Evolutionary conservation across 2,113 vertebrate genomes (phyloP).

Genomic region (Heloderma charlesbogerti): DNA sequence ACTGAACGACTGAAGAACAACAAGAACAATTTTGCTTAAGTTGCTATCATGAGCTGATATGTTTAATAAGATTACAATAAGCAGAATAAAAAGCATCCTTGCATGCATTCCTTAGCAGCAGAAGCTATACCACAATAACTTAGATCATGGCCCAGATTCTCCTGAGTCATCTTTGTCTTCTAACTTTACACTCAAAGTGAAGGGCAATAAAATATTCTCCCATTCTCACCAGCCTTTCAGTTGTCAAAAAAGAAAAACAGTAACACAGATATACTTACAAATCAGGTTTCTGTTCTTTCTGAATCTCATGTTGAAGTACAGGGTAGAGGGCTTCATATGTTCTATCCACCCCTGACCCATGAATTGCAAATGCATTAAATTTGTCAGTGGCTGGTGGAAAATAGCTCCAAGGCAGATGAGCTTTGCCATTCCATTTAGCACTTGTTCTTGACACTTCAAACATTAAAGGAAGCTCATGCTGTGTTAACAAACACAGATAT

Average conservation of each 20-base stretch:
- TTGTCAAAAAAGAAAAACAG: background rate
- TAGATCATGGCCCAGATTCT: background rate
- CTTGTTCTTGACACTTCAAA: conserved; percentile 69
- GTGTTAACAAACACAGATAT: conserved; percentile 23
- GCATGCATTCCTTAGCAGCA: background rate
- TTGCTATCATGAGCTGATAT: background rate
- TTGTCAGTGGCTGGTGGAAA: conserved; percentile 75
- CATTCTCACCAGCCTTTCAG: background rate
- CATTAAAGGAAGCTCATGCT: conserved; percentile 74
- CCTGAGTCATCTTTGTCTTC: background rate
- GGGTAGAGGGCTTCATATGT: conserved; percentile 80
- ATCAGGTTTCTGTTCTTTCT: conserved; percentile 77
- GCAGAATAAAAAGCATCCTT: too few species aligned
- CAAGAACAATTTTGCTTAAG: too few species aligned
- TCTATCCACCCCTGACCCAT: conserved; percentile 74
- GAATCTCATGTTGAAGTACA: conserved; percentile 67
- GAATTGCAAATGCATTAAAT: conserved; percentile 82
- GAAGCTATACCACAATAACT: background rate
- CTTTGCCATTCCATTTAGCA: conserved; percentile 75
- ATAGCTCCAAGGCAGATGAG: conserved; percentile 78
- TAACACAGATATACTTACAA: conserved; percentile 74
- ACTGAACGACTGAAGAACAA: too few species aligned
- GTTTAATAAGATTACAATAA: background rate
- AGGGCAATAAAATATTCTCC: background rate
- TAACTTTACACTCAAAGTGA: background rate